Conservation (phyloP, 2,888 invertebrate genomes). For the Entomobrya proxima region DNA sequence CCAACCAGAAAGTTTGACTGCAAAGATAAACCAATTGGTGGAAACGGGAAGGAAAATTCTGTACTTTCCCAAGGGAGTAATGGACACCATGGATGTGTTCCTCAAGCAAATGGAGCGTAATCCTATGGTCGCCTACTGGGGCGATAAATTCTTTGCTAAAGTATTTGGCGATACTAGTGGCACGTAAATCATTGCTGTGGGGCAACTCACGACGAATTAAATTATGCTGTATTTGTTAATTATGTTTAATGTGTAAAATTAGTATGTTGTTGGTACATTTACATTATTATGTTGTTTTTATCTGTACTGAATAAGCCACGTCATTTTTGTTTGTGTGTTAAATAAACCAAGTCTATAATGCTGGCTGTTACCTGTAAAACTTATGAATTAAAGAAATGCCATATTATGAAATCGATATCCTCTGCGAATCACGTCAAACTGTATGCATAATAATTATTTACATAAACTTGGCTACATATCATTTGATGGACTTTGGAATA, state of each 20-base stretch:
- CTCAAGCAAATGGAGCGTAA: constrained; percentile 59
- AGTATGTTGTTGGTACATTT: neutral
- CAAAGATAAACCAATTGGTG: constrained; percentile 25
- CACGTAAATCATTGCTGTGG: constrained; percentile 9
- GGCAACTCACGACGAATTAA: neutral
- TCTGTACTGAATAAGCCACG: no score
- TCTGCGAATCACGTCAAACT: no score
- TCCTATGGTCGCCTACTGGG: constrained; percentile 58
- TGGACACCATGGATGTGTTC: constrained; percentile 48
- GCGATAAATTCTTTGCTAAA: constrained; percentile 54
- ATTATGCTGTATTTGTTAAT: neutral
- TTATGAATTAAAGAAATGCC: no score
- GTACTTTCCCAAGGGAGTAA: constrained; percentile 59
- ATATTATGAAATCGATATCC: no score
- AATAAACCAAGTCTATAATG: no score
- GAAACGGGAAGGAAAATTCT: constrained; percentile 63
- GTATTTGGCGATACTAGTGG: constrained; percentile 60
- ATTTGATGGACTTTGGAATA: no score
- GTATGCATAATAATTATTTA: no score
- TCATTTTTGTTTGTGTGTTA: no score
- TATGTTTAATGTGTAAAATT: neutral
- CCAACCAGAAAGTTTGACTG: constrained; percentile 15
- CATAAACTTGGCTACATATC: no score
- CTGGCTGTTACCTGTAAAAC: no score
- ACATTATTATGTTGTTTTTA: no score